Evolutionary conservation across 1,140 invertebrate species (phyloP).

Genomic region (Drosophila asahinai): DNA sequence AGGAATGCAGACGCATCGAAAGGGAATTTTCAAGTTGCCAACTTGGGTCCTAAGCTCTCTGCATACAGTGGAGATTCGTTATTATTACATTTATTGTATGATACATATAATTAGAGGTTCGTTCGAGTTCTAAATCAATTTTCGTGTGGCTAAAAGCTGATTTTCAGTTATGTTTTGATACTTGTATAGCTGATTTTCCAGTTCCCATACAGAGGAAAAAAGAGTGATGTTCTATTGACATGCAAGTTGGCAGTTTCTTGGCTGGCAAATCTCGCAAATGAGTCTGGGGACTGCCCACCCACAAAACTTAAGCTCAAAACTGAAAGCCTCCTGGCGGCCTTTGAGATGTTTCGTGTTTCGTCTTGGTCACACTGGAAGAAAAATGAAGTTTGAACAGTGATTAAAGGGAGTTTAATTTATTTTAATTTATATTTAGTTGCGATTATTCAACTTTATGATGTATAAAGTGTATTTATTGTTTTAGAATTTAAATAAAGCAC

Average conservation of each 20-base stretch:
- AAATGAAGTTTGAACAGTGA: background rate
- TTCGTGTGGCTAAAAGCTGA: background rate
- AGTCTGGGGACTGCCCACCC: slow-evolving; percentile 22
- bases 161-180: background rate
- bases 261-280: slow-evolving; percentile 34
- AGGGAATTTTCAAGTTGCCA: slow-evolving; percentile 39
- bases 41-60: background rate
- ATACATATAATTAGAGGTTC: too few species aligned
- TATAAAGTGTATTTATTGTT: too few species aligned
- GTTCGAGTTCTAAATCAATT: background rate
- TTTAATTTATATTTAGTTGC: too few species aligned
- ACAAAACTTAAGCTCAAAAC: slow-evolving; percentile 6
- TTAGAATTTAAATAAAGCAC: too few species aligned
- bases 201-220: slow-evolving; percentile 12
- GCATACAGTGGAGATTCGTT: background rate
- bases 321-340: slow-evolving; percentile 8
- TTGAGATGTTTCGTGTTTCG: slow-evolving; percentile 27
- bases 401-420: too few species aligned
- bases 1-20: slow-evolving; percentile 38
- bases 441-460: too few species aligned
- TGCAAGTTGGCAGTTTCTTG: slow-evolving; percentile 52
- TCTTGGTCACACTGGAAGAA: background rate
- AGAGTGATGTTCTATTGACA: slow-evolving; percentile 64
- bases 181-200: slow-evolving; percentile 3
- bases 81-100: too few species aligned